Percentiles rank a stretch among this genome's conserved stretches.
Conservation (phyloP, 2,888 invertebrate species). For the Thalpophila matura region DNA sequence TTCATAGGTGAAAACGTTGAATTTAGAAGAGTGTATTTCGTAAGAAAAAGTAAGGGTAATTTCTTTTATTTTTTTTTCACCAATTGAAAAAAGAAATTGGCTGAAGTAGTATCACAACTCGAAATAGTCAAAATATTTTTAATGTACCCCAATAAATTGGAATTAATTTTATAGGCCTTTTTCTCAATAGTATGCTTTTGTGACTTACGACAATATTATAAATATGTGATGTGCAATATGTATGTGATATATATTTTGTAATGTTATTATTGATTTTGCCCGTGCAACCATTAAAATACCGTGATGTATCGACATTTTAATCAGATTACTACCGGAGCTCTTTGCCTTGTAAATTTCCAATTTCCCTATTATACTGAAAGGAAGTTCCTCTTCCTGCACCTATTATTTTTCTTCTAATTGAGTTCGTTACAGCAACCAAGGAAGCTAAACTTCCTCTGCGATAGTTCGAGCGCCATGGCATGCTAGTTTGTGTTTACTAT, state of each 20-base stretch:
- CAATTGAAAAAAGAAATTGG: no score
- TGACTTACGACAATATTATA: no score
- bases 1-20: slow-evolving; percentile 49
- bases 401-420: slow-evolving; percentile 45
- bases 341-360: slow-evolving; percentile 27
- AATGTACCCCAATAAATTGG: no score
- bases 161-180: no score
- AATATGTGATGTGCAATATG: no score
- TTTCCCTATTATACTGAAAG: slow-evolving; percentile 27
- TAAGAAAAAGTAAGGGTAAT: neutral
- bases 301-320: slow-evolving; percentile 17
- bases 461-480: neutral
- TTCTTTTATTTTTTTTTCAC: no score
- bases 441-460: slow-evolving; percentile 23
- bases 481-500: slow-evolving; percentile 17
- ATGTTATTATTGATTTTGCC: neutral
- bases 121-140: no score
- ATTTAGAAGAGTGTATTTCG: slow-evolving; percentile 31
- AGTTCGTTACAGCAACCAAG: slow-evolving; percentile 32
- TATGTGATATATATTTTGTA: no score
- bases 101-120: no score
- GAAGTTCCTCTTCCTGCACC: slow-evolving; percentile 21
- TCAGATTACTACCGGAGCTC: slow-evolving; percentile 17
- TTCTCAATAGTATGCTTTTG: no score
- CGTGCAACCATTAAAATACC: neutral